Conservation (phyloP, 1,140 invertebrate species). For the Drosophila bifasciata region DNA sequence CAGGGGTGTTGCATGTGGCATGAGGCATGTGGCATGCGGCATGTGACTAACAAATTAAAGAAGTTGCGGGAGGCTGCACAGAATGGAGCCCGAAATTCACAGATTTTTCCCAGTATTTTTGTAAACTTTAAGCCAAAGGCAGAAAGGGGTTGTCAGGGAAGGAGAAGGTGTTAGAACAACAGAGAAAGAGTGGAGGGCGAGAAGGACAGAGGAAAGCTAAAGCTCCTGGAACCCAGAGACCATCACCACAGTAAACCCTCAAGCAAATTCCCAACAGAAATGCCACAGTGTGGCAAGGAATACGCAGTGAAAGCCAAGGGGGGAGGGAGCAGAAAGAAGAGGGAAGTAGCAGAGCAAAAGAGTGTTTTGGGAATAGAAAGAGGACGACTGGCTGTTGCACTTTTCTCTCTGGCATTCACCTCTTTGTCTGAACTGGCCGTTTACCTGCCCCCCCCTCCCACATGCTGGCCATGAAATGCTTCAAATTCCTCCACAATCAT, state of each 20-base stretch:
- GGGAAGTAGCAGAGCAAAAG: too few species aligned
- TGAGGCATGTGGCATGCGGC: too few species aligned
- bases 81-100: conserved; percentile 7
- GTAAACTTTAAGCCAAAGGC: neutral
- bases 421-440: too few species aligned
- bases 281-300: conserved; percentile 32
- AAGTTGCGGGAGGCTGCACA: conserved; percentile 19
- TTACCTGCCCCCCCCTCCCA: too few species aligned
- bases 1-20: neutral
- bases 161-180: neutral
- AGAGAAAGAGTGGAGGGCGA: conserved; percentile 10
- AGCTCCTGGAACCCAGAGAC: neutral
- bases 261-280: conserved; percentile 25
- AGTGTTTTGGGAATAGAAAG: too few species aligned
- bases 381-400: too few species aligned
- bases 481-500: too few species aligned
- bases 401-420: too few species aligned
- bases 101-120: neutral
- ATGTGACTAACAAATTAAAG: conserved; percentile 38
- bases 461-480: too few species aligned
- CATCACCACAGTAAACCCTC: conserved; percentile 18
- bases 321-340: too few species aligned
- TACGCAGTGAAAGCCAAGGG: neutral
- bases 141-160: neutral
- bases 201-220: neutral